Evolutionary conservation across 2,888 invertebrate genomes (phyloP), one percentile per base, ranked within the genome.

Genomic region (Cotesia congregata): DNA sequence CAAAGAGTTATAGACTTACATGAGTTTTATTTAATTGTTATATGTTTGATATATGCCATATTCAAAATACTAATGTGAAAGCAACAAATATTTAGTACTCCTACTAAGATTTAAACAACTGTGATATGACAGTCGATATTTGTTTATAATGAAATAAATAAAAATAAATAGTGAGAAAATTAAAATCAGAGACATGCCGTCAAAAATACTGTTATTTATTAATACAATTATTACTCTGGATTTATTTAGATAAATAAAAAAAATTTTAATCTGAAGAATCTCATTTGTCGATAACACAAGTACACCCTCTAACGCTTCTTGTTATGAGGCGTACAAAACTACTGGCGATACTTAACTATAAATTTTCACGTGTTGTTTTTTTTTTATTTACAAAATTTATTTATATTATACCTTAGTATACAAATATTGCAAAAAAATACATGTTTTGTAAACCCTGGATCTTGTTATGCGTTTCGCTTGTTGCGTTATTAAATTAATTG

Each of bases 1-100:
- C 87, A 88, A 88, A 88, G 88, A 88, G 83, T 75, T 87, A 85
- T 88, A 88, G 86, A 86, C 85, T 86, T 87, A 87, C 86, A 88
- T 86, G 87, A 88, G 85, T 85, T 80, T 86, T 88, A 87, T 88
- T 87, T 85, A 86, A 86, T 85, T 86, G 83, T 86, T 87, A 85
- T 85, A 84, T 50, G 50, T 85, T 88, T 86, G 72, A 87, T 87
- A 86, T 88, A 86, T 88, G 86, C 87, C 86, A 87, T 87, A 88
- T 87, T 88, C 85, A 86, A 88, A 88, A 30, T 30, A 30, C 12
- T 12, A 50, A 50, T 12, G 87, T 86, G 84, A 88, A 85, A 83
- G 83, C 82, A 83, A 64, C 40, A 75, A 59, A 69, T 72, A 68
- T 41, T 68, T 68, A 59, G 39, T 86, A 85, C 85, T 85, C 83